These are phyloP conservation scores for Erythrocercus mccallii DNA, from an alignment of 2,113 vertebrate genomes.

Conservation along the genomic window DNA sequence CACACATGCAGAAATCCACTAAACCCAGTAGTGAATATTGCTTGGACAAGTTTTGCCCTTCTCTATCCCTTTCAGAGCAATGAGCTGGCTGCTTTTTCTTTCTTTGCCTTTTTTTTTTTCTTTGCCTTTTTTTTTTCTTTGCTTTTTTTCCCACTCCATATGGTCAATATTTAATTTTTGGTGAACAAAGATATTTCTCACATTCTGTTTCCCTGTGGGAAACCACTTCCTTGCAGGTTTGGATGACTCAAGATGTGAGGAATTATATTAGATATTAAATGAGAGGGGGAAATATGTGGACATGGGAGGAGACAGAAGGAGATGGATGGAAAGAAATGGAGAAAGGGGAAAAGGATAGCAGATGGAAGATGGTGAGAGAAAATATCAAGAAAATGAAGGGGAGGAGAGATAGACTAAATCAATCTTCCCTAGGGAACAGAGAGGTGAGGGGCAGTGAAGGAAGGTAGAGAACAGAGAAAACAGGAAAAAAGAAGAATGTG, in stretches of 20 bases:
- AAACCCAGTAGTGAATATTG: neutral
- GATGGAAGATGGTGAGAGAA: neutral
- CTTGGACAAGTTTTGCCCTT: neutral
- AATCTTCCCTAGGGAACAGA: neutral
- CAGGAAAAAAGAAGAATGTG: neutral
- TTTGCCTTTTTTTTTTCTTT: neutral
- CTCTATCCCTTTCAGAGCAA: neutral
- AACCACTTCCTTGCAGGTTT: neutral
- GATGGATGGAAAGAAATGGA: neutral
- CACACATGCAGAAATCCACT: neutral
- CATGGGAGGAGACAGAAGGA: neutral
- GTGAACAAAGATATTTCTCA: slow-evolving; percentile 8
- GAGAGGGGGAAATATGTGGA: neutral
- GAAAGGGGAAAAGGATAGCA: neutral
- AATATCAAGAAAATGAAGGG: neutral
- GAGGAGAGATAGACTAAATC: neutral
- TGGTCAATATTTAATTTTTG: slow-evolving; percentile 46
- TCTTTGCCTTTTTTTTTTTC: neutral
- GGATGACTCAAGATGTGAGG: slow-evolving; percentile 1
- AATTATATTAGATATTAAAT: neutral
- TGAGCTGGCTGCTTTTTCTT: neutral
- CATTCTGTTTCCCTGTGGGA: neutral
- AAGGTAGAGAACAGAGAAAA: neutral
- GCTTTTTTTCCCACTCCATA: neutral
- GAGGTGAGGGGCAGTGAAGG: neutral